Conservation (phyloP, 2,888 invertebrate genomes). For the Shargacucullia verbasci region DNA sequence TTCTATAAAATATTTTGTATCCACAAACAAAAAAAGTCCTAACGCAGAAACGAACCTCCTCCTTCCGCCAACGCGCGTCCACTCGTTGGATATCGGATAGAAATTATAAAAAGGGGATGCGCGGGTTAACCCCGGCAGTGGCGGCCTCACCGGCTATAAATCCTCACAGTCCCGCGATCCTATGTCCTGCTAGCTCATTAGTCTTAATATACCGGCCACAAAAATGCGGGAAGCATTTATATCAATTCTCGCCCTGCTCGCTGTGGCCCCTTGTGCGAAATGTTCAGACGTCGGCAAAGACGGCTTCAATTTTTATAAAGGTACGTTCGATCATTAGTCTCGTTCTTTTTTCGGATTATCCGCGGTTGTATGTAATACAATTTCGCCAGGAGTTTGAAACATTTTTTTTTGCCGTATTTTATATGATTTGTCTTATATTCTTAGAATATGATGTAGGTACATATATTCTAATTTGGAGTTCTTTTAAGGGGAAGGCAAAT, state of each 20-base stretch:
- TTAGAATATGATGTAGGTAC: neutral
- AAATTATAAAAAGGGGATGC: constrained; percentile 75
- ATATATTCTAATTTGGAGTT: neutral
- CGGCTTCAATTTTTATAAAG: constrained; percentile 85
- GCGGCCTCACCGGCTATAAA: constrained; percentile 50
- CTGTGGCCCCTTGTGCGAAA: constrained; percentile 61
- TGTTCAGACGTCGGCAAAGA: constrained; percentile 77
- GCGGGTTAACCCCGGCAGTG: constrained; percentile 57
- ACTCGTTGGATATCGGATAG: constrained; percentile 38
- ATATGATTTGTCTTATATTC: constrained; percentile 5
- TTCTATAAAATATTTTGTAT: no score
- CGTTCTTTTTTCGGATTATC: constrained; percentile 18
- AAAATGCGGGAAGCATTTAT: constrained; percentile 80
- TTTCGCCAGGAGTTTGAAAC: neutral
- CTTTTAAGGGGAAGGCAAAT: neutral
- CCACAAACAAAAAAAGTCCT: no score
- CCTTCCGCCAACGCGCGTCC: constrained; percentile 23
- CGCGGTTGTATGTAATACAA: constrained; percentile 4
- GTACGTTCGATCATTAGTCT: constrained; percentile 60
- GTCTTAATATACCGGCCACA: constrained; percentile 64
- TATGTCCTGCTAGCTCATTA: constrained; percentile 65
- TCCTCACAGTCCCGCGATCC: constrained; percentile 45
- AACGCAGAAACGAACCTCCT: constrained; percentile 52
- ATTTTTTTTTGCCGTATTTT: constrained; percentile 8
- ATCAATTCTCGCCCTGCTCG: constrained; percentile 74